These are phyloP conservation scores for Emys orbicularis DNA, from an alignment of 2,797 vertebrate species.

Conservation along the genomic window DNA sequence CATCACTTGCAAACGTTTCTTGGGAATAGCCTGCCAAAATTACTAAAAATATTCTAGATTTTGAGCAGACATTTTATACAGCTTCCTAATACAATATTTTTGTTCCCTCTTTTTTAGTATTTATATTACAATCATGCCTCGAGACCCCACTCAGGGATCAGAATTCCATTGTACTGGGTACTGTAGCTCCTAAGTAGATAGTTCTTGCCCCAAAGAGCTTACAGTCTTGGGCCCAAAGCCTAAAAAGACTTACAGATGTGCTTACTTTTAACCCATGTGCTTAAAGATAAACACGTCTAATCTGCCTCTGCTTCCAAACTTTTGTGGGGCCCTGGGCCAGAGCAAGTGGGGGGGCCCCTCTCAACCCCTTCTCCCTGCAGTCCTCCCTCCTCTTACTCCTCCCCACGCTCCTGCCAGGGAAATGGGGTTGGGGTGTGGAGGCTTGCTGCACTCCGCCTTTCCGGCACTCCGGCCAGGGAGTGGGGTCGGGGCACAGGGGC, in stretches of 20 bases:
- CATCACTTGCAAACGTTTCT: conserved; percentile 37
- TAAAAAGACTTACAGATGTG: accelerated
- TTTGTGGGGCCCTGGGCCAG: too few species aligned
- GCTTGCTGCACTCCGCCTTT: not conserved
- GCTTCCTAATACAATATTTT: not conserved
- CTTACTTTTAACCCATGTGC: not conserved
- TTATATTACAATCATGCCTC: not conserved
- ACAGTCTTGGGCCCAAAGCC: accelerated
- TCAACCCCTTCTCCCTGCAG: too few species aligned
- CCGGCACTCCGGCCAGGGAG: too few species aligned
- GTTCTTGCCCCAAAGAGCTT: not conserved
- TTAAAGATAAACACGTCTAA: not conserved
- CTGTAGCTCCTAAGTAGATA: not conserved
- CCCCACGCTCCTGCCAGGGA: not conserved
- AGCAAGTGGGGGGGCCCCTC: too few species aligned
- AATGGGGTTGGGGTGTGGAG: not conserved
- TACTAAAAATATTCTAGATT: not conserved
- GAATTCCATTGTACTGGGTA: not conserved
- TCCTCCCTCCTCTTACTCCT: too few species aligned
- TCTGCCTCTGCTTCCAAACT: too few species aligned
- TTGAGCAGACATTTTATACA: not conserved
- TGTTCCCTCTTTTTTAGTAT: not conserved
- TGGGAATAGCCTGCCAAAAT: conserved; percentile 36
- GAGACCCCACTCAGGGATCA: not conserved
- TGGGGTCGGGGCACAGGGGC: too few species aligned